Evolutionary conservation across 2,888 invertebrate species (phyloP), one percentile per base, ranked within the genome.

Genomic region (Amphipyra tragopoginis): DNA sequence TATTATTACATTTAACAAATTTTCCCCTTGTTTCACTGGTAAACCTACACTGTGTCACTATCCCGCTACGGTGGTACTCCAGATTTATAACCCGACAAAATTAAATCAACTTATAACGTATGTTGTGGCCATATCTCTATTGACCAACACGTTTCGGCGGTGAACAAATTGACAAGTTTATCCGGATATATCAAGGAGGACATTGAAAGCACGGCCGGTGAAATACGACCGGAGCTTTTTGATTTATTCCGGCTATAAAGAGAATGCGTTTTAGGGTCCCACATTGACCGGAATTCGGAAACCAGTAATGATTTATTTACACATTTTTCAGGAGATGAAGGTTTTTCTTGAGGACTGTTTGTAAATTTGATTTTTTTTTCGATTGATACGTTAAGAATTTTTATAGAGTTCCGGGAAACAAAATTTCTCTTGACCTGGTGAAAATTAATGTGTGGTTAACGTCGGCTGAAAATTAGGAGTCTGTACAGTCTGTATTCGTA

Each of bases 21-120:
- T 36, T 4, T 10, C 10, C 36, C 36, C 11, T 56, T 60, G 45
- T 21, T 34, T 14, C 40, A 57, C 81, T 75, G 74, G 47, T 10
- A 13, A 5, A 26, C 9, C 29, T 74, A 44, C 52, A 59, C 83
- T 82, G 77, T 77, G 76, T 11, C 71, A 7, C 51, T 52, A 57
- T 65, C 59, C 60, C 57, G 39, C 70, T 72, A 56, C 11, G 71
- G 72, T 68, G 65, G 74, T 72, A 73, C 77, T 70, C 80, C 67
- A 84, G 88, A 91, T 90, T 87, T 90, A 90, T 87, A 88, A 89
- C 82, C 85, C 87, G 85, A 83, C 90, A 83, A 90, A 90, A 89
- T 90, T 80, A 81, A 88, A 89, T 87, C 81, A 85, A 85, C 87
- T 76, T 86, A 77, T 84, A 88, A 88, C 84, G 80, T 82, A 84